Percentiles rank a stretch among this genome's conserved stretches.
Evolutionary conservation across 2,797 vertebrate genomes (phyloP).

Genomic region (Anniella stebbinsi): DNA sequence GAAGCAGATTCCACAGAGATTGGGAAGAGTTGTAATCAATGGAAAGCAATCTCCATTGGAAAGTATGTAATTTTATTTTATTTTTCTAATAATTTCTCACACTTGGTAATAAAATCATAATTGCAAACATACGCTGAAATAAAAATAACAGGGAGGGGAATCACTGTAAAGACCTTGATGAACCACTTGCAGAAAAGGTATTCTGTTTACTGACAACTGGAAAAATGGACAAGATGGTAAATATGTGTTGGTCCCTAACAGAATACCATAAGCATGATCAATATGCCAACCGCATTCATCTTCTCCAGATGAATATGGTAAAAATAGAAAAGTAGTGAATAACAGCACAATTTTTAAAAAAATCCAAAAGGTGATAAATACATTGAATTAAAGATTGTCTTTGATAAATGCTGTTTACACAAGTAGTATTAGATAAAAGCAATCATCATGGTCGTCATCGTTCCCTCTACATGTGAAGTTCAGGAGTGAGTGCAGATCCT

Average conservation of each 20-base stretch:
- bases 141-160: neutral
- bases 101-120: too few relatives aligned
- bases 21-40: neutral
- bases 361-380: neutral
- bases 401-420: neutral
- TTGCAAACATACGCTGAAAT: neutral
- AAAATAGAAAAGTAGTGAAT: neutral
- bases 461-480: neutral
- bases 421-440: neutral
- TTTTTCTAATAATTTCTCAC: neutral
- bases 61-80: neutral
- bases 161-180: neutral
- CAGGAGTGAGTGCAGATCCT: neutral
- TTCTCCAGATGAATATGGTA: neutral
- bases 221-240: neutral
- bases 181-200: neutral
- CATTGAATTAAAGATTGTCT: neutral
- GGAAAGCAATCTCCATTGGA: neutral
- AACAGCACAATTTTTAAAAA: neutral
- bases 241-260: neutral
- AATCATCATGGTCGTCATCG: neutral
- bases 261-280: neutral
- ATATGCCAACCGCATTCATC: neutral
- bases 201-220: neutral
- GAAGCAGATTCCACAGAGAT: neutral